Conservation (phyloP, 2,797 vertebrate genomes). For the Numenius phaeopus region DNA sequence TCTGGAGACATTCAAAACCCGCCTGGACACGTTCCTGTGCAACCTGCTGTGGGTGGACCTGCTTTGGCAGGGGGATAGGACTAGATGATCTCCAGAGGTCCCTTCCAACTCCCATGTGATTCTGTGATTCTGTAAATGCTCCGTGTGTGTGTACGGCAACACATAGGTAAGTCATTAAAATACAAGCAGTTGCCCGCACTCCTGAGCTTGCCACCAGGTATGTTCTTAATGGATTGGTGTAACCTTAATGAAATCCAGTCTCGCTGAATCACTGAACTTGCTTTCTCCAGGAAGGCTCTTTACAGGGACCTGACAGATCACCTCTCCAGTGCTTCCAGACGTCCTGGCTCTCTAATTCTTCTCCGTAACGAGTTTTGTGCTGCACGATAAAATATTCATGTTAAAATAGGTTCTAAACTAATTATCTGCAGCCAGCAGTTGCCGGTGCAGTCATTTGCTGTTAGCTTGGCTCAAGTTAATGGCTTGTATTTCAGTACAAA, state of each 20-base stretch:
- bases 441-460: conserved; percentile 73
- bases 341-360: conserved; percentile 76
- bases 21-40: too few species aligned
- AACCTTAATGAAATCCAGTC: conserved; percentile 68
- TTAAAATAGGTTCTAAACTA: conserved; percentile 81
- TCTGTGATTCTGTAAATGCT: neutral
- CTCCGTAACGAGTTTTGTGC: conserved; percentile 81
- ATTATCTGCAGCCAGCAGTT: conserved; percentile 80
- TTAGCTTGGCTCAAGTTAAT: conserved; percentile 79
- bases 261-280: conserved; percentile 47
- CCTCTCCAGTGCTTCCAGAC: conserved; percentile 59
- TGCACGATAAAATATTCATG: conserved; percentile 84
- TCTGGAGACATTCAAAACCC: too few species aligned
- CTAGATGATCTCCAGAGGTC: too few species aligned
- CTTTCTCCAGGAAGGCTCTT: conserved; percentile 60
- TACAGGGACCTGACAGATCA: conserved; percentile 73
- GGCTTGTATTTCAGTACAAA: conserved; percentile 79
- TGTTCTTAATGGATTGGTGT: neutral
- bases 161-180: neutral
- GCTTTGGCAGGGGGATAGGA: too few species aligned
- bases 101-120: too few species aligned
- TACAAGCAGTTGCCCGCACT: neutral
- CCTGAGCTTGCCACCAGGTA: neutral
- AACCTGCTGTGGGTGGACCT: too few species aligned
- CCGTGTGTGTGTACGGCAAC: neutral